A percentile compares a stretch with the other conserved stretches of the same genome.
phyloP scores from a whole-genome alignment of 2,113 vertebrate genomes.

The Oenanthe melanoleuca region DNA sequence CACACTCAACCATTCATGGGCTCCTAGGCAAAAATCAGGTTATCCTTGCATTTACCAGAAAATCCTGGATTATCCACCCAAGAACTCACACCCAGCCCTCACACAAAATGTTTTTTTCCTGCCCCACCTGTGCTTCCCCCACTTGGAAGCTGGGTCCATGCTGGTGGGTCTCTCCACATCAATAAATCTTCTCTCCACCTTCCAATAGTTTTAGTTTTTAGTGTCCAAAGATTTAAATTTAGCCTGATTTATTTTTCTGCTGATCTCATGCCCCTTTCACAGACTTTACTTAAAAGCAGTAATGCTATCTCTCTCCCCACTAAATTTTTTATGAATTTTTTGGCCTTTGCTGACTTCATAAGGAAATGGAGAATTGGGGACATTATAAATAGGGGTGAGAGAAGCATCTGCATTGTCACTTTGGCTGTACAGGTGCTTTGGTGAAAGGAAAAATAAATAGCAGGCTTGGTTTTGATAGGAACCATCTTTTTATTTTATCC shows the following conservation, averaged over 20 bases:
- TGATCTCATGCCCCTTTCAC: not conserved
- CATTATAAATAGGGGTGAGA: not conserved
- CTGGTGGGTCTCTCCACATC: not conserved
- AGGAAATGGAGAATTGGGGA: not conserved
- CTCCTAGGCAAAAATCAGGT: not conserved
- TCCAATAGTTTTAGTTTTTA: not conserved
- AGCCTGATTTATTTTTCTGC: not conserved
- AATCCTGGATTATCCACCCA: not conserved
- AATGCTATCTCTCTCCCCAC: not conserved
- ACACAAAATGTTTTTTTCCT: not conserved
- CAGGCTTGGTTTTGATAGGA: not conserved
- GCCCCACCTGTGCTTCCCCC: not conserved
- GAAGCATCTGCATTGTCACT: not conserved
- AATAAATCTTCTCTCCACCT: not conserved
- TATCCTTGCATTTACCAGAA: not conserved
- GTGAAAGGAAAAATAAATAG: not conserved
- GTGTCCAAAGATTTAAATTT: not conserved
- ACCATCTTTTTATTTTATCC: not conserved
- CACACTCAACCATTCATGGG: not conserved
- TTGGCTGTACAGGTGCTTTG: not conserved
- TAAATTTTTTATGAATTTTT: not conserved
- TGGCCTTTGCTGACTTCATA: not conserved
- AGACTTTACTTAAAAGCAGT: conserved; percentile 17
- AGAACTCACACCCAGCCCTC: not conserved
- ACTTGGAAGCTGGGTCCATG: not conserved